Percentiles rank a stretch among this genome's conserved stretches.
These are phyloP conservation scores for Ferdinandea cuprea DNA, from an alignment of 2,888 invertebrate genomes.

Conservation along the genomic window DNA sequence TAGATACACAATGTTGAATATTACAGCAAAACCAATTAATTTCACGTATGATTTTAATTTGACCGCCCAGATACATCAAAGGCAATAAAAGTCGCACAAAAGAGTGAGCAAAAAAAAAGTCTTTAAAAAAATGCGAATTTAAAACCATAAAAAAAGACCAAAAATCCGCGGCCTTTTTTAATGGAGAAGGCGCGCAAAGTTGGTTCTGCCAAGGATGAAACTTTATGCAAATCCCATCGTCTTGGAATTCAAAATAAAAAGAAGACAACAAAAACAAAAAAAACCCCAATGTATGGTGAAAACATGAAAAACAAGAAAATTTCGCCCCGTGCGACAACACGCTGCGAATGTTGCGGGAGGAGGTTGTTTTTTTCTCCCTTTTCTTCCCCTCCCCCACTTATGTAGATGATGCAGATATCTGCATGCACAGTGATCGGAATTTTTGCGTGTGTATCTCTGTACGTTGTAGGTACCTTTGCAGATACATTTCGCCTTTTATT, in stretches of 20 bases:
- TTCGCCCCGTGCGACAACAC: slow-evolving; percentile 67
- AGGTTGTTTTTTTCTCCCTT: slow-evolving; percentile 46
- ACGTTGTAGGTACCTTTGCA: slow-evolving; percentile 57
- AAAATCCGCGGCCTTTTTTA: slow-evolving; percentile 27
- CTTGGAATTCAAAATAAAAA: slow-evolving; percentile 49
- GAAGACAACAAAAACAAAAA: slow-evolving; percentile 24
- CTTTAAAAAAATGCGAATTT: slow-evolving; percentile 18
- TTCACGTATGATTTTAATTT: slow-evolving; percentile 72
- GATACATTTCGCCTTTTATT: slow-evolving; percentile 52
- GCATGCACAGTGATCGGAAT: slow-evolving; percentile 63
- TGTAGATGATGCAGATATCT: slow-evolving; percentile 4
- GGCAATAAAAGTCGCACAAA: slow-evolving; percentile 36
- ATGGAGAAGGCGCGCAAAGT: slow-evolving; percentile 15
- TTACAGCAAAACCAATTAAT: slow-evolving; percentile 74
- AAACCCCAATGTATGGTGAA: slow-evolving; percentile 3
- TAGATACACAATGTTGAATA: slow-evolving; percentile 20
- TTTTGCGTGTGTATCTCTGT: slow-evolving; percentile 15
- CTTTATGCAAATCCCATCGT: slow-evolving; percentile 67
- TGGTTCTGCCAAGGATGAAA: slow-evolving; percentile 39
- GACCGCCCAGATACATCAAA: slow-evolving; percentile 68
- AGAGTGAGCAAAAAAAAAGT: slow-evolving; percentile 20
- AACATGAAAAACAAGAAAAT: slow-evolving; percentile 74
- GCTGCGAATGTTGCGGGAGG: slow-evolving; percentile 68
- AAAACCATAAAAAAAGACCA: slow-evolving; percentile 42
- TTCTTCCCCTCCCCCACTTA: not conserved